A percentile compares a stretch with the other conserved stretches of the same genome.
Evolutionary conservation across 2,113 vertebrate genomes (phyloP).

Genomic region (Bubo bubo): DNA sequence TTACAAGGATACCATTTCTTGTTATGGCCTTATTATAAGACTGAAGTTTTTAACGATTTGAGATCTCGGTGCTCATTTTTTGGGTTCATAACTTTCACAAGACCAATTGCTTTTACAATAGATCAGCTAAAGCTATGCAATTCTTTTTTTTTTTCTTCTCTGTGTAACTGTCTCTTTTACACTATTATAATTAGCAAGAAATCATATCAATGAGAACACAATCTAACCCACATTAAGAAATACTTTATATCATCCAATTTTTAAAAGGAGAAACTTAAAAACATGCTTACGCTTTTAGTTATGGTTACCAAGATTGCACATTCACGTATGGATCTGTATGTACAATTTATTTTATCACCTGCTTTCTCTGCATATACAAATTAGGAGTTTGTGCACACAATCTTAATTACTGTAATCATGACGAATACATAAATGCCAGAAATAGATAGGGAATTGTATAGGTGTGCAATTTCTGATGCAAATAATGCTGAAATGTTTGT

Average conservation of each 20-base stretch:
- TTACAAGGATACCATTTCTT: slow-evolving; percentile 13
- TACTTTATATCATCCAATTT: not conserved
- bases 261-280: not conserved
- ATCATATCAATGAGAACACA: not conserved
- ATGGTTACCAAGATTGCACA: not conserved
- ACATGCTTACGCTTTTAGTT: not conserved
- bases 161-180: not conserved
- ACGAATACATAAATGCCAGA: not conserved
- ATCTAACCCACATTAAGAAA: not conserved
- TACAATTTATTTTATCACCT: not conserved
- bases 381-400: not conserved
- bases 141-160: not conserved
- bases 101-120: not conserved
- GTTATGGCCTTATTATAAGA: not conserved
- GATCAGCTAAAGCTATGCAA: not conserved
- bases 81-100: not conserved
- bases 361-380: not conserved
- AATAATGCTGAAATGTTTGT: not conserved
- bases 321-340: not conserved
- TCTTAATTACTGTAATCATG: not conserved
- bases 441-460: not conserved
- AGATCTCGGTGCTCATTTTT: not conserved
- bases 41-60: not conserved
- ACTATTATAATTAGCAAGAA: not conserved
- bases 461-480: not conserved